Conservation (phyloP, 2,888 invertebrate species). For the Drosophila anceps region DNA sequence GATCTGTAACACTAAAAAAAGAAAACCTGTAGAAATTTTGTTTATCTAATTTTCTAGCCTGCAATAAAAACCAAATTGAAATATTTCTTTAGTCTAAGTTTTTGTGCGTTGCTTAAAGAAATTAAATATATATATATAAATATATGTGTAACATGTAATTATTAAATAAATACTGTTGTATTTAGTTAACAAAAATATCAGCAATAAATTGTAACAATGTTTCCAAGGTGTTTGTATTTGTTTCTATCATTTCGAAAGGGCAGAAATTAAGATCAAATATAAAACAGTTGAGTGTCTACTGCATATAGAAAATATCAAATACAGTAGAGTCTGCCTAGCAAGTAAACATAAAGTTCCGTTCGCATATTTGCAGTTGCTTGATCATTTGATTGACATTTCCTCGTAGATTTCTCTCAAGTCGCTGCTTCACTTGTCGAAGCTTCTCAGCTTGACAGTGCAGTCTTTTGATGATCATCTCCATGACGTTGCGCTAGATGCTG, state of each 20-base stretch:
- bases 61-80: background rate
- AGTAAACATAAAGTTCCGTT: too few species aligned
- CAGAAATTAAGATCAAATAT: too few species aligned
- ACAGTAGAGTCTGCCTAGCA: too few species aligned
- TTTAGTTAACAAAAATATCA: constrained; percentile 69
- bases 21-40: constrained; percentile 30
- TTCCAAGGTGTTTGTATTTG: constrained; percentile 26
- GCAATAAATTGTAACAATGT: constrained; percentile 71
- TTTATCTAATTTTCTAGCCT: background rate
- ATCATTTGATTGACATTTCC: too few species aligned
- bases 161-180: constrained; percentile 55
- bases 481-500: too few species aligned
- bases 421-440: too few species aligned
- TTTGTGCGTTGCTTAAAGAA: constrained; percentile 38
- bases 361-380: too few species aligned
- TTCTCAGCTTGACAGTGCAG: too few species aligned
- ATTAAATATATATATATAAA: background rate
- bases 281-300: too few species aligned
- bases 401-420: too few species aligned
- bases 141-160: constrained; percentile 43
- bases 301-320: too few species aligned
- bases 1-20: constrained; percentile 27
- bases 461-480: too few species aligned
- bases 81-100: constrained; percentile 14
- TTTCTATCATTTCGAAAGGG: background rate